Conservation (phyloP, 2,113 vertebrate genomes). For the Osmerus mordax region DNA sequence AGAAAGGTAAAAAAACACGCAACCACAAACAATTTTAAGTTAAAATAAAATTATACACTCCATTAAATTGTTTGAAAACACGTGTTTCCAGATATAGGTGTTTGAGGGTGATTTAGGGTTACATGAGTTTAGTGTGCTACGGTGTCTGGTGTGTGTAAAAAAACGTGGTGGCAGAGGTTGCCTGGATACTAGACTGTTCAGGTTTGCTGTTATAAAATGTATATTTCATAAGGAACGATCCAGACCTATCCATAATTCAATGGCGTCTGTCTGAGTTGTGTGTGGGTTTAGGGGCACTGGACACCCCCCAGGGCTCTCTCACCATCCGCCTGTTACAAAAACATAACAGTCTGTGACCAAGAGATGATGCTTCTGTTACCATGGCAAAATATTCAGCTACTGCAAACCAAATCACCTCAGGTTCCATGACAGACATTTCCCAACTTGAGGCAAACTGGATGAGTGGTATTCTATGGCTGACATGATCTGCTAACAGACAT, state of each 20-base stretch:
- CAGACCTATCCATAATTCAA: conserved; percentile 69
- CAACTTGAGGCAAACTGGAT: too few relatives aligned
- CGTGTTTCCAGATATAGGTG: not conserved
- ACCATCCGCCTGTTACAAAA: conserved; percentile 62
- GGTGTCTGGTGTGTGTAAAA: not conserved
- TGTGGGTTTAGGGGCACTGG: conserved; percentile 40
- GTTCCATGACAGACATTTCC: not conserved
- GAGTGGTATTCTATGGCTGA: too few relatives aligned
- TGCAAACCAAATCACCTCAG: conserved; percentile 12
- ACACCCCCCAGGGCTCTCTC: conserved; percentile 49
- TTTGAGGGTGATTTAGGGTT: not conserved
- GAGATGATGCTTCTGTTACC: conserved; percentile 63
- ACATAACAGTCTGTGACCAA: conserved; percentile 50
- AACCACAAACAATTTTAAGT: not conserved
- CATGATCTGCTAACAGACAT: too few relatives aligned
- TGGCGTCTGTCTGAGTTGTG: conserved; percentile 49
- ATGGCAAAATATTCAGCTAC: conserved; percentile 42
- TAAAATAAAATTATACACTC: not conserved
- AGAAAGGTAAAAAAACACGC: not conserved
- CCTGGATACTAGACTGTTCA: conserved; percentile 10
- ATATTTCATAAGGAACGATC: conserved; percentile 67
- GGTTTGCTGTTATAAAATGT: conserved; percentile 38
- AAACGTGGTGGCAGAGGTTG: not conserved
- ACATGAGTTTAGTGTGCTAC: not conserved
- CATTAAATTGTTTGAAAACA: not conserved